Conservation (phyloP, 2,113 vertebrate species). For the Octodon degus region DNA sequence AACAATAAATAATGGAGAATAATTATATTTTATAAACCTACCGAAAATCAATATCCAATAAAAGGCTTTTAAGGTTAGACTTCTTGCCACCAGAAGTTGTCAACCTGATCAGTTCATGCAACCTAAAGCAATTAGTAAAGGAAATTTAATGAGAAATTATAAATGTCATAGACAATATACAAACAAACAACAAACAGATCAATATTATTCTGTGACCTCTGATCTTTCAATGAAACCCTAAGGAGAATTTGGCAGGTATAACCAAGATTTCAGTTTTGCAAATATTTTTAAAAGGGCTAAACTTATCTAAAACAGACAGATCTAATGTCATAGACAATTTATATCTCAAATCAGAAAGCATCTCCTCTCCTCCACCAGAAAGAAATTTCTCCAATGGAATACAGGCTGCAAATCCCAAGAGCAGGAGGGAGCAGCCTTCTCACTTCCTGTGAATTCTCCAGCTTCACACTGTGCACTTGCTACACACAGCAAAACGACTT, state of each 20-base stretch:
- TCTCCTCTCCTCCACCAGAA: background rate
- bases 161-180: slow-evolving; percentile 65
- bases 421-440: background rate
- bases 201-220: slow-evolving; percentile 42
- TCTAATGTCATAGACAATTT: slow-evolving; percentile 49
- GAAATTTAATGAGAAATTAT: slow-evolving; percentile 67
- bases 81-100: slow-evolving; percentile 84
- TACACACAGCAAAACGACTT: background rate
- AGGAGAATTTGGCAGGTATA: slow-evolving; percentile 42
- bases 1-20: slow-evolving; percentile 40
- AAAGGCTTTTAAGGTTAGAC: slow-evolving; percentile 89
- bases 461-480: too few relatives aligned
- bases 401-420: background rate
- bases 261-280: background rate
- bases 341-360: slow-evolving; percentile 17
- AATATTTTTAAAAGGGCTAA: slow-evolving; percentile 40
- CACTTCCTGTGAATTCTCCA: background rate
- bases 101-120: slow-evolving; percentile 94
- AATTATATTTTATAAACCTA: slow-evolving; percentile 80
- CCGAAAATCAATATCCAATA: slow-evolving; percentile 98
- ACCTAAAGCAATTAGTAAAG: slow-evolving; percentile 87
- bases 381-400: background rate
- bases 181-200: slow-evolving; percentile 53
- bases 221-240: slow-evolving; percentile 25
- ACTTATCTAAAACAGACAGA: slow-evolving; percentile 25